Conservation (phyloP, 2,113 vertebrate genomes). For the Prinia subflava region DNA sequence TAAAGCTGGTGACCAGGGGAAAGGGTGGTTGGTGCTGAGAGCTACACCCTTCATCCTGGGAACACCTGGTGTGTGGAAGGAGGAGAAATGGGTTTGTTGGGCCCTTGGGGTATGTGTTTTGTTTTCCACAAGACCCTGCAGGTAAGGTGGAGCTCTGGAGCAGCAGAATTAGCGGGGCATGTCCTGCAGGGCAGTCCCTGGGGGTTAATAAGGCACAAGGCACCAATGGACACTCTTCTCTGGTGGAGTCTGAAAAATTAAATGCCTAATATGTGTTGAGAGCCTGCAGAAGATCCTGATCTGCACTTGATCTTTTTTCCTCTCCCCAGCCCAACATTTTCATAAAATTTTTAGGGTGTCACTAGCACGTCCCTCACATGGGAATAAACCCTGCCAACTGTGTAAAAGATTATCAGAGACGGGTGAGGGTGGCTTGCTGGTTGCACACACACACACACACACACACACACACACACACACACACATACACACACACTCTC, state of each 20-base stretch:
- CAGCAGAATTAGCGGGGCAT: not conserved
- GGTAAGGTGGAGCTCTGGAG: not conserved
- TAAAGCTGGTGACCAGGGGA: not conserved
- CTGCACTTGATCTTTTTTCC: not conserved
- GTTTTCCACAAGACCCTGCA: not conserved
- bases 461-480: not conserved
- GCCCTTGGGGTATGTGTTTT: not conserved
- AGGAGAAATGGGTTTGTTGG: not conserved
- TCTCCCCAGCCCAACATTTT: not conserved
- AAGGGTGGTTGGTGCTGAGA: not conserved
- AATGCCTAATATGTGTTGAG: accelerated
- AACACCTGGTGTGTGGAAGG: not conserved
- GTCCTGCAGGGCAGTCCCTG: not conserved
- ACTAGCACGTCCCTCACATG: not conserved
- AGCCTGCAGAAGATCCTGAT: not conserved
- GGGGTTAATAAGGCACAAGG: not conserved
- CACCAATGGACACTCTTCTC: accelerated
- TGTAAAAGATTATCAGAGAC: not conserved
- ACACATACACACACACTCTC: not conserved
- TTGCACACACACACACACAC: not conserved
- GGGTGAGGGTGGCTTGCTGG: not conserved
- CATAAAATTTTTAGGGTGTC: not conserved
- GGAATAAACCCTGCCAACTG: not conserved
- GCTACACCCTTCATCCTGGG: not conserved
- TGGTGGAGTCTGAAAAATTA: not conserved